Evolutionary conservation across 2,888 invertebrate species (phyloP).

Genomic region (Thymelicus acteon): DNA sequence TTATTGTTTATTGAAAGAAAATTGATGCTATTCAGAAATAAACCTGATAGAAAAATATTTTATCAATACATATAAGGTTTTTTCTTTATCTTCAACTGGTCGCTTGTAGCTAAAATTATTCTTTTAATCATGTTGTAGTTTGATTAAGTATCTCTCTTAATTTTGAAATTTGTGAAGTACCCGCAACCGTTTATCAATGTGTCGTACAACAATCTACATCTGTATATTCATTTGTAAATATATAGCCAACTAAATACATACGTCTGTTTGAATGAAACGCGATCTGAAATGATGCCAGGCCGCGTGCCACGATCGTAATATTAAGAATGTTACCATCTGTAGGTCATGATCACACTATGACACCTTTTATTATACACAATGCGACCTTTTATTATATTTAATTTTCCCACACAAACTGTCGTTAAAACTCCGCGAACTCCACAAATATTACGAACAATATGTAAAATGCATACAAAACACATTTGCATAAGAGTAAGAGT

Average conservation of each 20-base stretch:
- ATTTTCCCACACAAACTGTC: not conserved
- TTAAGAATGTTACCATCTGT: constrained; percentile 65
- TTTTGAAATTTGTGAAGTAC: too few species aligned
- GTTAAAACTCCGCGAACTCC: not conserved
- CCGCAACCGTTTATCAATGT: not conserved
- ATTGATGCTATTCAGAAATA: too few species aligned
- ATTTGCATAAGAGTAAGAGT: constrained; percentile 49
- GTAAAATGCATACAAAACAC: constrained; percentile 18
- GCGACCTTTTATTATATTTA: constrained; percentile 35
- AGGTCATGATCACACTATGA: constrained; percentile 71
- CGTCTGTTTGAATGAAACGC: constrained; percentile 66
- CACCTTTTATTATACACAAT: constrained; percentile 52
- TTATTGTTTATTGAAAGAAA: too few species aligned
- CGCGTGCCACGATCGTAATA: constrained; percentile 61
- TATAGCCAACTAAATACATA: constrained; percentile 38
- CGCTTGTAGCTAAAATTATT: too few species aligned
- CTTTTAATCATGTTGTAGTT: too few species aligned
- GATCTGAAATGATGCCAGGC: constrained; percentile 71
- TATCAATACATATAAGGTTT: too few species aligned
- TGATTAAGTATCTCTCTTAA: too few species aligned
- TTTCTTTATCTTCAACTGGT: too few species aligned
- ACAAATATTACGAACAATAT: not conserved
- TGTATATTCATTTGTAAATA: constrained; percentile 39
- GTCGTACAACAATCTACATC: not conserved
- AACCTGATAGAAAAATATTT: too few species aligned